Evolutionary conservation across 2,797 vertebrate genomes (phyloP), one percentile per base, ranked within the genome.

Genomic region (Lates japonicus): DNA sequence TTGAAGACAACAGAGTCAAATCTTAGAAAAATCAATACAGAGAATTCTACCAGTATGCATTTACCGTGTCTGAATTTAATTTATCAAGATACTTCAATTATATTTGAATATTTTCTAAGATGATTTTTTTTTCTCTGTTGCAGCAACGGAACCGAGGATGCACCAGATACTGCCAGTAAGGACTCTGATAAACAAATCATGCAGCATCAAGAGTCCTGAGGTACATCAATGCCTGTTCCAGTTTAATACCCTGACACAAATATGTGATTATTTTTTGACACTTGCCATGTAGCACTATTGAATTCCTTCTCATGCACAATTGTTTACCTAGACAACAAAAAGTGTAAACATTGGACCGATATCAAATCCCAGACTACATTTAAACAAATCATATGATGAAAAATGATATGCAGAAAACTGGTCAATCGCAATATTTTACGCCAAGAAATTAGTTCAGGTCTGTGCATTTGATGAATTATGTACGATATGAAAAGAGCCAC

Each of bases 141-240:
- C 88, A 99, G 98, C 99, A 99, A 92, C 95, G 99, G 93, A 99
- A 98, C 92, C 95, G 98, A 85, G 98, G 98, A 81, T 99, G 98
- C 88, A 99, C 98, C 84, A 95, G 96, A 78, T 99, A 97, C 92
- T 42, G 97, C 98, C 86, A 97, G 93, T 85, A 97, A 97, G 90
- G 97, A 98, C 77, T 97, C 97, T 0, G 97, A 99, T 92, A 98
- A 97, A 88, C 97, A 98, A 92, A 99, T 99, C 92, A 94, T 96
- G 88, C 97, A 98, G 82, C 99, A 99, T 88, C 96, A 99, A 98
- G 95, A 99, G 97, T 93, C 94, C 96, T 62, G 97, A 99, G 98
- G 98, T 99, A 97, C 57, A 68, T 75, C 33, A 25, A n/a, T n/a
- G n/a, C n/a, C 42, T 72, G 22, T 69, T 35, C 13, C 48, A 14